Percentiles rank a stretch among this genome's conserved stretches.
These are phyloP conservation scores for Agrotis segetum DNA, from an alignment of 2,888 invertebrate species.

Conservation along the genomic window DNA sequence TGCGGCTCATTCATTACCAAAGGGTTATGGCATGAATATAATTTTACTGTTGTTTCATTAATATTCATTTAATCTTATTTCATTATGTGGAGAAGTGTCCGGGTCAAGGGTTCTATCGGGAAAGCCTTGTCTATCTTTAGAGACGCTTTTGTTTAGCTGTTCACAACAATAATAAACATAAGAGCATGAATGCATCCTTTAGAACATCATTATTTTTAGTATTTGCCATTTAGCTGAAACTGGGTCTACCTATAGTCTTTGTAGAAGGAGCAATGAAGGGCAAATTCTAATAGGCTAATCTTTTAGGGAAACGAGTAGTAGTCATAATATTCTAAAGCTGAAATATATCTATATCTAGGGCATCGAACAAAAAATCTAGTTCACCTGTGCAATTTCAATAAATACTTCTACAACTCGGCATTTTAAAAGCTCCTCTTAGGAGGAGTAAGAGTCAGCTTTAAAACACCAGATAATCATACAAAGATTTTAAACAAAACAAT, in stretches of 20 bases:
- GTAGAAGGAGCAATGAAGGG: neutral
- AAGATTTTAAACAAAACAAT: conserved; percentile 17
- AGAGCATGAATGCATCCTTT: neutral
- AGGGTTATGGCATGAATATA: conserved; percentile 49
- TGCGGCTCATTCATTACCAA: conserved; percentile 49
- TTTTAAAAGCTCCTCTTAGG: neutral
- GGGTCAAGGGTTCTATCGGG: conserved; percentile 11
- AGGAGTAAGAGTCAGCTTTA: neutral
- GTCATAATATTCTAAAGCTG: neutral
- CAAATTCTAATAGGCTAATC: too few species aligned
- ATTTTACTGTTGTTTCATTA: conserved; percentile 53
- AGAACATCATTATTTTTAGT: neutral
- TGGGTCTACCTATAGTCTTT: neutral
- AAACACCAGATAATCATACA: neutral
- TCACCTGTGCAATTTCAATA: neutral
- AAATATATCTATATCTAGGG: neutral
- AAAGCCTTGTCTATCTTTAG: neutral
- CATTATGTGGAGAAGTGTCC: conserved; percentile 22
- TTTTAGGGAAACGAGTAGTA: too few species aligned
- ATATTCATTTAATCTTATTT: conserved; percentile 43
- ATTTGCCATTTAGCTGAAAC: neutral
- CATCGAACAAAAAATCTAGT: neutral
- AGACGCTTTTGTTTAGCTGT: neutral
- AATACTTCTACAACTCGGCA: neutral
- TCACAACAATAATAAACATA: neutral